Conservation (phyloP, 2,113 vertebrate species). For the Ginglymostoma cirratum region DNA sequence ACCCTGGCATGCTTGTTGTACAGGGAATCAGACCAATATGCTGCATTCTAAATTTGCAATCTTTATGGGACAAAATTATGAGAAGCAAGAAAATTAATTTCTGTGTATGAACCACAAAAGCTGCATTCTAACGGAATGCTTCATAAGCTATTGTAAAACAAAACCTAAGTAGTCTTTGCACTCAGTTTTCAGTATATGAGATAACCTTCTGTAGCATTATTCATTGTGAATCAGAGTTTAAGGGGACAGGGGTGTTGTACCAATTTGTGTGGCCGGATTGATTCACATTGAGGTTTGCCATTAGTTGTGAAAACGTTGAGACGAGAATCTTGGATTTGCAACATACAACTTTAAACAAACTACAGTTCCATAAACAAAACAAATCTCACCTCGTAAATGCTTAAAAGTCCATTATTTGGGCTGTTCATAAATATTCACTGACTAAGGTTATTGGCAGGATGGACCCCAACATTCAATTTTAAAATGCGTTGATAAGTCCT, state of each 20-base stretch:
- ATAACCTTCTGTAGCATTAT: not conserved
- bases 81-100: not conserved
- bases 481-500: not conserved
- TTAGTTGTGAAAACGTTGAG: not conserved
- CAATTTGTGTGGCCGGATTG: not conserved
- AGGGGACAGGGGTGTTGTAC: not conserved
- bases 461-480: not conserved
- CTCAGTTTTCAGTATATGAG: not conserved
- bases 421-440: not conserved
- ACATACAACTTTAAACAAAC: not conserved
- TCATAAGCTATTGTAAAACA: not conserved
- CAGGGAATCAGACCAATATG: not conserved
- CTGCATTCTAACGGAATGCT: not conserved
- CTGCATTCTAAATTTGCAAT: not conserved
- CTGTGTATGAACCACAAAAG: not conserved
- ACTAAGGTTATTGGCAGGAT: not conserved
- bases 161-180: not conserved
- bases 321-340: not conserved
- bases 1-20: not conserved
- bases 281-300: not conserved
- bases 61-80: not conserved
- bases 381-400: not conserved
- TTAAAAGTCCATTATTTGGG: not conserved
- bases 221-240: not conserved
- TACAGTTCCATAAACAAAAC: not conserved